Conservation (phyloP, 2,888 invertebrate genomes). For the Polia nebulosa region DNA sequence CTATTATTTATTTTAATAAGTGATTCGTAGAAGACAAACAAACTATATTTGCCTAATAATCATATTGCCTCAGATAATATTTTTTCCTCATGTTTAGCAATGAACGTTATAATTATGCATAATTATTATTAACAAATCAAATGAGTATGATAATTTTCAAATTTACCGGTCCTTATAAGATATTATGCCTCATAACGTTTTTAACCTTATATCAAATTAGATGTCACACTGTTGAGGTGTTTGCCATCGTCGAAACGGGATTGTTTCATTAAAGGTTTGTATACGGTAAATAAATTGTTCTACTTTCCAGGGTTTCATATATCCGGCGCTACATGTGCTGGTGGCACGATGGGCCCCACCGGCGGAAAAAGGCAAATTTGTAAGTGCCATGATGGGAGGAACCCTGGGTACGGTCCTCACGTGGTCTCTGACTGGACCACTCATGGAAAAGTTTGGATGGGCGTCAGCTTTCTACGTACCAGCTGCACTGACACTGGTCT, state of each 20-base stretch:
- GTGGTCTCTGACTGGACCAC: conserved; percentile 92
- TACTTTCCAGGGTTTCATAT: conserved; percentile 90
- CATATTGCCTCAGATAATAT: conserved; percentile 13
- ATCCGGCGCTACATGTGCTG: conserved; percentile 92
- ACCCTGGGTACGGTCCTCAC: conserved; percentile 94
- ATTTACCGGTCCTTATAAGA: conserved; percentile 15
- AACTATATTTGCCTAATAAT: conserved; percentile 28
- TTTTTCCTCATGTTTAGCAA: conserved; percentile 43
- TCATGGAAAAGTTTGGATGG: conserved; percentile 93
- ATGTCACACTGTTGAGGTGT: conserved; percentile 2
- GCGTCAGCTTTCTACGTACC: conserved; percentile 93
- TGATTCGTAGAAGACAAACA: conserved; percentile 25
- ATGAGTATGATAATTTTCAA: conserved; percentile 34
- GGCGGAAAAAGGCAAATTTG: conserved; percentile 94
- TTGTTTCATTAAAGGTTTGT: conserved; percentile 39
- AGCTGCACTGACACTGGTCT: conserved; percentile 89
- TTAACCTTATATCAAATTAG: conserved; percentile 32
- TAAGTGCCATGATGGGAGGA: conserved; percentile 94
- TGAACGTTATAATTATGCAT: neutral
- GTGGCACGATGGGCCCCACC: conserved; percentile 94
- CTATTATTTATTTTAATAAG: conserved; percentile 15
- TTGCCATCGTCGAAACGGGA: conserved; percentile 20
- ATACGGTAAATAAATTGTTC: conserved; percentile 46
- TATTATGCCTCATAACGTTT: conserved; percentile 6
- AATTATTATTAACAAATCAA: conserved; percentile 35